A percentile compares a stretch with the other conserved stretches of the same genome.
These are phyloP conservation scores for Leptinotarsa undecemlineata DNA, from an alignment of 1,140 invertebrate genomes.

Conservation along the genomic window DNA sequence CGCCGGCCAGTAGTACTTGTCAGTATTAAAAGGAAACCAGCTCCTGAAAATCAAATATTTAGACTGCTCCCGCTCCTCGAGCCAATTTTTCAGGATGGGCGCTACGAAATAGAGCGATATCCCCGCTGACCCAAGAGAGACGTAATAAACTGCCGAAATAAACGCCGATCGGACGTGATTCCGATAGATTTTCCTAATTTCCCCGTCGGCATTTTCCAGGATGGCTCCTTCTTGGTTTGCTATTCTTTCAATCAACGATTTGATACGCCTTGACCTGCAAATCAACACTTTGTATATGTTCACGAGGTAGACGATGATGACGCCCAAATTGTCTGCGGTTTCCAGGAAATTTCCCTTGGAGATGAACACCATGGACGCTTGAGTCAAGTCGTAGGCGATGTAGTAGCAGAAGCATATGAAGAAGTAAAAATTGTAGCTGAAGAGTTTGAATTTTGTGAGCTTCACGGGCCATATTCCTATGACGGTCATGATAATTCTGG, in stretches of 20 bases:
- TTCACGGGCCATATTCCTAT: slow-evolving; percentile 34
- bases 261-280: slow-evolving; percentile 21
- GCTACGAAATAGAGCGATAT: slow-evolving; percentile 31
- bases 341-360: slow-evolving; percentile 22
- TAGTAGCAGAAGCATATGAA: slow-evolving; percentile 29
- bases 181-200: slow-evolving; percentile 30
- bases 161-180: slow-evolving; percentile 25
- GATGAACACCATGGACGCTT: slow-evolving; percentile 25
- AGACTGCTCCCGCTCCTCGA: slow-evolving; percentile 17
- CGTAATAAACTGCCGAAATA: slow-evolving; percentile 29
- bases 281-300: slow-evolving; percentile 33
- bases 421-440: slow-evolving; percentile 29
- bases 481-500: slow-evolving; percentile 18
- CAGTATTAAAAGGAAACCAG: slow-evolving; percentile 37
- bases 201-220: slow-evolving; percentile 19
- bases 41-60: slow-evolving; percentile 29
- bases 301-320: slow-evolving; percentile 31
- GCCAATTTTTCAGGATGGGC: slow-evolving; percentile 29
- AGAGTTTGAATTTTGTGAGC: slow-evolving; percentile 3
- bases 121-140: slow-evolving; percentile 26
- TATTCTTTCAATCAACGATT: slow-evolving; percentile 20
- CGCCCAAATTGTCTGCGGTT: slow-evolving; percentile 29
- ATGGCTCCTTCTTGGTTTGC: slow-evolving; percentile 26
- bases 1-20: slow-evolving; percentile 32
- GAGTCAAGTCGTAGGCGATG: slow-evolving; percentile 26